phyloP scores from a whole-genome alignment of 2,113 vertebrate genomes.

The Mustelus asterias region DNA sequence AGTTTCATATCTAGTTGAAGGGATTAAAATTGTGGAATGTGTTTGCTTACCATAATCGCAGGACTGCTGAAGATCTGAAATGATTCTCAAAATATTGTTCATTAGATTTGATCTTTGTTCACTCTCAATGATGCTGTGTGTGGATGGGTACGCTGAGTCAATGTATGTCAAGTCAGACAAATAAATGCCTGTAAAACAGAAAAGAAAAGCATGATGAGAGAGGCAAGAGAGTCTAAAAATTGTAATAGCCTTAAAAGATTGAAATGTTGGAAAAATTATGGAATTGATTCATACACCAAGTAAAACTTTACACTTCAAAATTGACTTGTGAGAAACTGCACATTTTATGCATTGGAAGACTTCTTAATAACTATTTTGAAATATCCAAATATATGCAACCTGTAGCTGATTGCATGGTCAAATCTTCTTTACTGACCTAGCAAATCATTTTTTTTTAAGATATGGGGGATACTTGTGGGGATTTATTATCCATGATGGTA shows the following conservation, averaged over 20 bases:
- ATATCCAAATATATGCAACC: not conserved
- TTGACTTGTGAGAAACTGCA: not conserved
- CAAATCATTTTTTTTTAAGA: not conserved
- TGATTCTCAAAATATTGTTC: slow-evolving; percentile 97
- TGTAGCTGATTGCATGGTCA: not conserved
- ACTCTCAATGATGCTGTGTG: slow-evolving; percentile 94
- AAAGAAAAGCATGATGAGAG: slow-evolving; percentile 12
- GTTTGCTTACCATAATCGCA: slow-evolving; percentile 81
- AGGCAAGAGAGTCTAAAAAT: not conserved
- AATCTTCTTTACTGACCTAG: not conserved
- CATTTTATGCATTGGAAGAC: not conserved
- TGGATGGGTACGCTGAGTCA: slow-evolving; percentile 95
- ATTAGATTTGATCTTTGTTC: slow-evolving; percentile 95
- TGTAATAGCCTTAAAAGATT: not conserved
- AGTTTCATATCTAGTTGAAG: slow-evolving; percentile 38
- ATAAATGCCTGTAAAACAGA: slow-evolving; percentile 79
- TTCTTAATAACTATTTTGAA: not conserved
- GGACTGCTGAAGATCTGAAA: slow-evolving; percentile 93
- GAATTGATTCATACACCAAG: not conserved
- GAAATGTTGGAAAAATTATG: not conserved
- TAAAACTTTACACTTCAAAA: not conserved
- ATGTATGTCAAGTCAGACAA: slow-evolving; percentile 95
- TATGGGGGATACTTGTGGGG: not conserved
- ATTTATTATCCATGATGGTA: not conserved
- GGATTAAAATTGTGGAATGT: slow-evolving; percentile 15